Percentiles rank a stretch among this genome's conserved stretches.
These are phyloP conservation scores for Odontothrips loti DNA, from an alignment of 2,888 invertebrate genomes.

Conservation along the genomic window DNA sequence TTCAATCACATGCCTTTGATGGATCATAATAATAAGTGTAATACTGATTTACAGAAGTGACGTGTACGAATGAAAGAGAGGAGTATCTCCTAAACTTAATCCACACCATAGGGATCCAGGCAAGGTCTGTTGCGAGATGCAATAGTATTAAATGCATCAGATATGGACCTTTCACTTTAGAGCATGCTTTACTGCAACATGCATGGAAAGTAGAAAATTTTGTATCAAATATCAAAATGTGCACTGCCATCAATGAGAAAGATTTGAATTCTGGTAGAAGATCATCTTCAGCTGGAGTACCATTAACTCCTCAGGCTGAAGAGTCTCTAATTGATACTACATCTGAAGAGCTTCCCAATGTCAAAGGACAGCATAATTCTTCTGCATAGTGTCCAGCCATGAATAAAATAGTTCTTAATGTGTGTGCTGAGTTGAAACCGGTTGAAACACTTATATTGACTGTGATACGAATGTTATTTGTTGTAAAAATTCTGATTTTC, in stretches of 20 bases:
- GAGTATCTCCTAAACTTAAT: slow-evolving; percentile 71
- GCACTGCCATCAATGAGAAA: background rate
- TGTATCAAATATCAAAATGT: background rate
- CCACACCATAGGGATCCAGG: slow-evolving; percentile 74
- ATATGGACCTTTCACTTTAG: slow-evolving; percentile 73
- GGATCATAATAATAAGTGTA: slow-evolving; percentile 2
- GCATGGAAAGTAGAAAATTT: background rate
- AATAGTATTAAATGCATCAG: slow-evolving; percentile 73
- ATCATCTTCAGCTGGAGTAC: too few species aligned
- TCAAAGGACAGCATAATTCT: background rate
- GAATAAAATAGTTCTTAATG: background rate
- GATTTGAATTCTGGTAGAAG: background rate
- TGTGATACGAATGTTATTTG: too few species aligned
- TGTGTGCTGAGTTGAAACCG: too few species aligned
- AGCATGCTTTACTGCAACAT: slow-evolving; percentile 62
- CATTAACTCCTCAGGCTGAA: background rate
- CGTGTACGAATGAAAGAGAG: slow-evolving; percentile 80
- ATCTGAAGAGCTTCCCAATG: background rate
- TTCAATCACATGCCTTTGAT: slow-evolving; percentile 37
- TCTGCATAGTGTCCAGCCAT: background rate
- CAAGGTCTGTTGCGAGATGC: slow-evolving; percentile 77
- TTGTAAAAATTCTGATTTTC: background rate
- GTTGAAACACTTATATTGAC: too few species aligned
- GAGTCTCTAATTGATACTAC: background rate
- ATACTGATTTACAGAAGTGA: slow-evolving; percentile 63